Conservation (phyloP, 2,113 vertebrate species). For the Emydura subglobosa region DNA sequence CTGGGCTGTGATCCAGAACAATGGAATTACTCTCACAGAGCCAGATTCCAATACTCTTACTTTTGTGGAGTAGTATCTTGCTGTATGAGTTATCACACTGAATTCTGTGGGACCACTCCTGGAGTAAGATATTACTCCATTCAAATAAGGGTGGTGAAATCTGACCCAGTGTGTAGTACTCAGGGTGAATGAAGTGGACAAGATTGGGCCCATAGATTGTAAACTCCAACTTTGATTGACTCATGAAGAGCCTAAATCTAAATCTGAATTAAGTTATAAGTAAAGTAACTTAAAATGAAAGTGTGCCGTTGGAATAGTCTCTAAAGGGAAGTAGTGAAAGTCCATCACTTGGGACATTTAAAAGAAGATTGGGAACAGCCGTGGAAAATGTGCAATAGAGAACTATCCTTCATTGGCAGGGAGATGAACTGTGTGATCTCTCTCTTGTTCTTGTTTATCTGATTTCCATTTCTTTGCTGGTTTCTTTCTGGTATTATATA, state of each 20-base stretch:
- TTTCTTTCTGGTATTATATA: not conserved
- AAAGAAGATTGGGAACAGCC: not conserved
- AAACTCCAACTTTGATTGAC: not conserved
- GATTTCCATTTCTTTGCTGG: slow-evolving; percentile 15
- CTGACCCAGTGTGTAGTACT: not conserved
- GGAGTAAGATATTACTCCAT: slow-evolving; percentile 11
- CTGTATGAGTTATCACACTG: not conserved
- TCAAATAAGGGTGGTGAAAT: slow-evolving; percentile 14
- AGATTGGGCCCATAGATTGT: not conserved
- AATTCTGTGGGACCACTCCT: not conserved
- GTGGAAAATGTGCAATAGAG: not conserved
- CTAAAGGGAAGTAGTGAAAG: not conserved
- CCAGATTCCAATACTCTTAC: not conserved
- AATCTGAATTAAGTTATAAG: not conserved
- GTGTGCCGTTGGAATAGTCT: not conserved
- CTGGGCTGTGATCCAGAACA: slow-evolving; percentile 12
- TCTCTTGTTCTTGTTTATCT: slow-evolving; percentile 12
- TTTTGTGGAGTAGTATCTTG: not conserved
- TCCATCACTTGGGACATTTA: not conserved
- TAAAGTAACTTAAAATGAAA: not conserved
- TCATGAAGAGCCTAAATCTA: not conserved
- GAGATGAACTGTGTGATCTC: not conserved
- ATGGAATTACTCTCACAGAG: not conserved
- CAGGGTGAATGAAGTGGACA: not conserved
- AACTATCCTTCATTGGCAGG: not conserved